These are phyloP conservation scores for Reinhardtius hippoglossoides DNA, from an alignment of 2,113 vertebrate genomes.

Conservation along the genomic window DNA sequence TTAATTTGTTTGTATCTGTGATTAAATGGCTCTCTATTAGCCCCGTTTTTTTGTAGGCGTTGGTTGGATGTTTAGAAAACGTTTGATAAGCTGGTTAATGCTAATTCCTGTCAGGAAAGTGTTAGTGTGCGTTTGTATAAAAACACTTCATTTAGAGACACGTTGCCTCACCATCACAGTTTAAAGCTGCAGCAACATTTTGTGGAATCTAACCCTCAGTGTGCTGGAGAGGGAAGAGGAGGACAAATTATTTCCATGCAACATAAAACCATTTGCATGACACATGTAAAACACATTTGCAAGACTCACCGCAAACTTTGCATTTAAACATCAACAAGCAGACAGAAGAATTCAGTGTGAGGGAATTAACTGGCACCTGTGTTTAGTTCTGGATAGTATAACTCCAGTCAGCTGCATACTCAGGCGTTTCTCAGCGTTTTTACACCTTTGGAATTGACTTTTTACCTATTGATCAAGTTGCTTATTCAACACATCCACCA, in stretches of 20 bases:
- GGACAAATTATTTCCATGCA: slow-evolving; percentile 61
- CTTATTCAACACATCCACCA: slow-evolving; percentile 61
- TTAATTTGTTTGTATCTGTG: slow-evolving; percentile 79
- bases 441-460: slow-evolving; percentile 33
- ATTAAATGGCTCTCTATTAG: slow-evolving; percentile 72
- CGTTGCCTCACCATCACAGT: background rate
- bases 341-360: background rate
- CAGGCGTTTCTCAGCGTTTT: background rate
- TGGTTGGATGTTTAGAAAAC: slow-evolving; percentile 60
- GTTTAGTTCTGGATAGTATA: background rate
- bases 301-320: slow-evolving; percentile 63
- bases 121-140: background rate
- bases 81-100: slow-evolving; percentile 55
- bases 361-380: slow-evolving; percentile 3
- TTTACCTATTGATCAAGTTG: slow-evolving; percentile 45
- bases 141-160: background rate
- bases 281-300: slow-evolving; percentile 63
- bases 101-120: slow-evolving; percentile 48
- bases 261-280: slow-evolving; percentile 63
- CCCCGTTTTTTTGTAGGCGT: slow-evolving; percentile 39
- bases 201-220: slow-evolving; percentile 47
- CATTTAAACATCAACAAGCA: slow-evolving; percentile 50
- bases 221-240: slow-evolving; percentile 36
- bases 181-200: slow-evolving; percentile 32
- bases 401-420: background rate